A percentile compares a stretch with the other conserved stretches of the same genome.
These are phyloP conservation scores for Myotis yumanensis DNA, from an alignment of 2,113 vertebrate genomes.

Conservation along the genomic window DNA sequence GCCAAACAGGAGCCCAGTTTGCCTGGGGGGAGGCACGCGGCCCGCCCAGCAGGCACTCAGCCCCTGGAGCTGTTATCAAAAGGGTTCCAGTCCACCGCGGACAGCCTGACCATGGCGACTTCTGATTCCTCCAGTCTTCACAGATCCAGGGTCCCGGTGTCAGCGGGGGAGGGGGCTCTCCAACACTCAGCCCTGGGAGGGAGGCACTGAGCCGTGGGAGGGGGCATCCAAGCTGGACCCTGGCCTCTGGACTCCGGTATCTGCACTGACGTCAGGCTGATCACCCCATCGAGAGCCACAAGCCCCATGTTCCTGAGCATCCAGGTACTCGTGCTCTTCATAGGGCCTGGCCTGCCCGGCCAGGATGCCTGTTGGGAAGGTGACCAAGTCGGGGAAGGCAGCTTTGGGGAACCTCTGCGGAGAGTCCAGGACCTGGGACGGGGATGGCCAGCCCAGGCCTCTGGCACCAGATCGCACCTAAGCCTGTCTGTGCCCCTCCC, in stretches of 20 bases:
- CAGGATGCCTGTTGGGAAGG: neutral
- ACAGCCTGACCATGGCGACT: neutral
- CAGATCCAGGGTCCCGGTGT: neutral
- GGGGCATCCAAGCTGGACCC: neutral
- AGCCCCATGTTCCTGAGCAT: neutral
- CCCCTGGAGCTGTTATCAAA: no score
- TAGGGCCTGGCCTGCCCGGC: neutral
- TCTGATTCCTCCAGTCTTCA: neutral
- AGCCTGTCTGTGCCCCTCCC: neutral
- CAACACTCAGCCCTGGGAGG: neutral
- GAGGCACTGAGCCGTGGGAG: neutral
- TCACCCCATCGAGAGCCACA: rapidly evolving
- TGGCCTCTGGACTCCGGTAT: neutral
- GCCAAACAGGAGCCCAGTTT: neutral
- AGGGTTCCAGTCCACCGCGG: neutral
- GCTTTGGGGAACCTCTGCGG: neutral
- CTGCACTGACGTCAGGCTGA: neutral
- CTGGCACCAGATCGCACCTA: neutral
- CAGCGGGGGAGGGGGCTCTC: no score
- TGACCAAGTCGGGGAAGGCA: rapidly evolving
- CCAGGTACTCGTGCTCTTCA: neutral
- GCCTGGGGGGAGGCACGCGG: neutral
- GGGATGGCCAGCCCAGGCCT: neutral
- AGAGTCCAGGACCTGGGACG: neutral
- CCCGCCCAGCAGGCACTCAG: neutral